Conservation (phyloP, 1,140 invertebrate species). For the Oedothorax gibbosus region DNA sequence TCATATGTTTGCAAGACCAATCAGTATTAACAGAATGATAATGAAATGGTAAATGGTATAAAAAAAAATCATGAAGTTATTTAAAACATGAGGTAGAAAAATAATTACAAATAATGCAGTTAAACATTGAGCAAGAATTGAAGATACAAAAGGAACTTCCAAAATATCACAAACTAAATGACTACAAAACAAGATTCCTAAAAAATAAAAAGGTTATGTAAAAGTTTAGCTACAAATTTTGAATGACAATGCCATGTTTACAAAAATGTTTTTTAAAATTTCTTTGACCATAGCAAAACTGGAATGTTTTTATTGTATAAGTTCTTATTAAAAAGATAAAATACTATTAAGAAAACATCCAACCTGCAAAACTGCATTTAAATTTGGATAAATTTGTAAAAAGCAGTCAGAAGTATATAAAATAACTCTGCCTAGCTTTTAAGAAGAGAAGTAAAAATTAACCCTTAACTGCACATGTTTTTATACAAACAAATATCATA, state of each 20-base stretch:
- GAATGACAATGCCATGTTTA: slow-evolving; percentile 13
- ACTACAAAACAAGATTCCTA: slow-evolving; percentile 38
- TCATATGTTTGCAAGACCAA: too few species aligned
- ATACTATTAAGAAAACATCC: slow-evolving; percentile 2
- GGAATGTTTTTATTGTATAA: slow-evolving; percentile 32
- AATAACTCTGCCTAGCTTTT: too few species aligned
- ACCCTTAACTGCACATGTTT: too few species aligned
- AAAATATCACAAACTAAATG: slow-evolving; percentile 60
- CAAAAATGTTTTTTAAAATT: slow-evolving; percentile 38
- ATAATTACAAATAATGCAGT: slow-evolving; percentile 43
- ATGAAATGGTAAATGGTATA: not conserved
- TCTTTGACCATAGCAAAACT: slow-evolving; percentile 33
- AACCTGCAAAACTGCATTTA: too few species aligned
- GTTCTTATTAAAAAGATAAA: slow-evolving; percentile 15
- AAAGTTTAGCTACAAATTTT: slow-evolving; percentile 37
- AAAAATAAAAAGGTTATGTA: slow-evolving; percentile 39
- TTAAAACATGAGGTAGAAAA: slow-evolving; percentile 52
- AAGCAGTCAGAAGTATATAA: too few species aligned
- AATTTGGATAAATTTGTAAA: too few species aligned
- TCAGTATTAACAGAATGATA: too few species aligned
- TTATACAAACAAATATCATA: too few species aligned
- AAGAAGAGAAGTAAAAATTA: too few species aligned
- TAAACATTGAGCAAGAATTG: slow-evolving; percentile 45
- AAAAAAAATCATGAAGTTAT: slow-evolving; percentile 34
- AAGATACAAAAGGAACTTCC: slow-evolving; percentile 50